A percentile compares a stretch with the other conserved stretches of the same genome.
These are phyloP conservation scores for Clarias macrocephalus DNA, from an alignment of 2,113 vertebrate genomes.

Conservation along the genomic window DNA sequence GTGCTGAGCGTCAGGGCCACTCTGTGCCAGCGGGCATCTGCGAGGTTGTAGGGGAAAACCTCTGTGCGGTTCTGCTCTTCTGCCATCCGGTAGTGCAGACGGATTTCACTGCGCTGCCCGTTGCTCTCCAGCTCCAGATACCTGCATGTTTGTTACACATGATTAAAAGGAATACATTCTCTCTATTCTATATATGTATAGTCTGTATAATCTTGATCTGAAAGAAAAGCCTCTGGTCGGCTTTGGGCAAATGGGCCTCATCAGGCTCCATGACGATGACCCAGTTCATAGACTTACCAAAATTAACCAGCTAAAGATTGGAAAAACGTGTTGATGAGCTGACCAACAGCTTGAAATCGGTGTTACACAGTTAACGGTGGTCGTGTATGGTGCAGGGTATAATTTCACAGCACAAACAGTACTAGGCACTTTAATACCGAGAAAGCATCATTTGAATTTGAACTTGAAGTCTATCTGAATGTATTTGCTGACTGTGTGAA, in stretches of 20 bases:
- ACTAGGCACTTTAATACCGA: neutral
- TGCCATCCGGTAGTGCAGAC: constrained; percentile 80
- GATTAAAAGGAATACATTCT: neutral
- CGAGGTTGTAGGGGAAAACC: constrained; percentile 85
- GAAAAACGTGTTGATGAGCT: neutral
- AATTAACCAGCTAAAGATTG: neutral
- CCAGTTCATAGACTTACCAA: neutral
- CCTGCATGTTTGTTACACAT: constrained; percentile 61
- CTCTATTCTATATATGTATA: neutral
- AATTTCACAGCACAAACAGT: neutral
- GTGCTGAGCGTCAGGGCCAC: constrained; percentile 84
- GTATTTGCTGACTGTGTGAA: no score
- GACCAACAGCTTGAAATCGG: no score
- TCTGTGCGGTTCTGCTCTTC: constrained; percentile 79
- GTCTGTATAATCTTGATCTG: neutral
- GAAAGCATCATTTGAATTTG: neutral
- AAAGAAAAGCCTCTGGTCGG: neutral
- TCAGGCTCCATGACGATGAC: neutral
- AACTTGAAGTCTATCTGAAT: neutral
- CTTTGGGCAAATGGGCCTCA: neutral
- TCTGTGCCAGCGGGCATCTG: constrained; percentile 85
- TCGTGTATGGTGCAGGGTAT: neutral
- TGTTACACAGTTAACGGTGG: neutral
- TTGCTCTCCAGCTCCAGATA: constrained; percentile 88
- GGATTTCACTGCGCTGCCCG: constrained; percentile 83